Base-by-base conservation (phyloP, 2,113 vertebrate genomes). In the Mionectes macconnelli region DNA sequence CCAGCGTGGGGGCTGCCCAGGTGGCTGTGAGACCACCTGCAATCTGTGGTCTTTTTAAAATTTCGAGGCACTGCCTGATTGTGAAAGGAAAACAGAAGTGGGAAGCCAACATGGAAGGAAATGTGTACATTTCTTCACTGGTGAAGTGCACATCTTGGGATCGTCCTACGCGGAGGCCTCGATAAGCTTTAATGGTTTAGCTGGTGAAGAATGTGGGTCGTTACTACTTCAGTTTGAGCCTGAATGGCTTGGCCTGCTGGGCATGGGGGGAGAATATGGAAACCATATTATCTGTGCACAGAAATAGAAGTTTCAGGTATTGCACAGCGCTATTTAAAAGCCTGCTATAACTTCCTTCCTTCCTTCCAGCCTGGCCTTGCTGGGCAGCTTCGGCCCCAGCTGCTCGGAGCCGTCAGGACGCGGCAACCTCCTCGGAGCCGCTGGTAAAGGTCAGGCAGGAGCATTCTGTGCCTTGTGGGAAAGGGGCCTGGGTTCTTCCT, bases 321-420 rank as follows among this genome's bases (percentile, higher is more conserved):
- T 97, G 16, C 78, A 60, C 1, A 56, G 93, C 0, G 20, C 84
- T 79, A 60, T 94, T 97, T 93, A 81, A 89, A 95, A 95, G 84
- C 77, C 74, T 64, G 69, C 92, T 95, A 94, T 95, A 91, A 93
- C 90, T 96, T 97, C 90, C 95, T 96, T 95, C 94, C 92, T 97
- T 94, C 96, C 92, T 95, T 95, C 94, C 90, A 90, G 82, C 94
- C 78, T 66, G 70, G 92, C 87, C 84, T 96, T 1, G n/a, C 91
- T 24, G 85, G 52, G 94, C 44, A 13, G 82, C 55, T 62, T 52
- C 6, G 3, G 33, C 63, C 89, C 64, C 94, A 95, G 95, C 96
- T 93, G 91, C 93, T 87, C 2, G 0, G 89, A 96, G 95, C 89
- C 0, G 0, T 95, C 95, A 72, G 87, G 87, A 87, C 4, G 0